Evolutionary conservation across 2,797 vertebrate genomes (phyloP), one percentile per base, ranked within the genome.

Genomic region (Oreochromis mossambicus): DNA sequence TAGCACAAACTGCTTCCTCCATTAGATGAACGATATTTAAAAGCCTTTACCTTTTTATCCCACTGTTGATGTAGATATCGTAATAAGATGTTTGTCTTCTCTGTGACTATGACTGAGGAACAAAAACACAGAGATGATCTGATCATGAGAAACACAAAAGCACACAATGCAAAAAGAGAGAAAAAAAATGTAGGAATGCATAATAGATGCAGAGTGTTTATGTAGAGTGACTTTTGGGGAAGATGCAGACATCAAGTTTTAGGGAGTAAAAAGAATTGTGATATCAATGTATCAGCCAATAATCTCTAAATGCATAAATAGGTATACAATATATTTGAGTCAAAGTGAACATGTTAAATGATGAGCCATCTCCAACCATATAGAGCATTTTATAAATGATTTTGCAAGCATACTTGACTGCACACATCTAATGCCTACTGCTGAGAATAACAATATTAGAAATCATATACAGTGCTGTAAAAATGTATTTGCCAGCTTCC

Each of bases 21-120:
- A 19, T 34, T 7, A 1, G 46, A 50, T n/a, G 46, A 75, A 75
- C 3, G 7, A 5, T 32, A 12, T 50, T 55, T 13, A 17, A 78
- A 77, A 54, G 55, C 4, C n/a, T 77, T 78, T 96, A 98, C 98
- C 97, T 98, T 98, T 96, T 98, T 99, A 95, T 98, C 98, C 97
- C 98, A 99, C 93, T 98, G 98, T 90, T 98, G 98, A 87, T 99
- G 98, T 85, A 99, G 96, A 91, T 98, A 99, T 86, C 98, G 96
- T 93, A 99, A 92, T 51, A 99, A 97, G 85, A 99, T 98, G 90
- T 99, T 98, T 87, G 97, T 98, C 94, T 99, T 99, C 95, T 99
- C 98, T 95, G 98, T 99, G 81, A 99, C 98, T 41, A 99, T 99
- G 92, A 99, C 98, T 99, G 92, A 78, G 56, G 29, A 89, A 21